phyloP scores from a whole-genome alignment of 2,888 invertebrate species.

The Thymelicus sylvestris region DNA sequence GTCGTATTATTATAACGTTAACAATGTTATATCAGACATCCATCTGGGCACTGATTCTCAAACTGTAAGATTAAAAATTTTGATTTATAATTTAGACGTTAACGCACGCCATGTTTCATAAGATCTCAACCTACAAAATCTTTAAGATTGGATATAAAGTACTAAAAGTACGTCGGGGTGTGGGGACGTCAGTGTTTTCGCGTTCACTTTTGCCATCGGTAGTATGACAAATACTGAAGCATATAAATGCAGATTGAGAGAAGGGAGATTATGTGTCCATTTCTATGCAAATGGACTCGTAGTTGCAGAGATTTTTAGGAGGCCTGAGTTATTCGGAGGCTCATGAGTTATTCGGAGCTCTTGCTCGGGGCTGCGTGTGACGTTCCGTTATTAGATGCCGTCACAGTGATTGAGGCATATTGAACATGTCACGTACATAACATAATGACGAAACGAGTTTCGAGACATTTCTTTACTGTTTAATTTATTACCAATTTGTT shows the following conservation, averaged over 20 bases:
- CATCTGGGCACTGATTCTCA: too few species aligned
- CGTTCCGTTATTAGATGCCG: slow-evolving; percentile 15
- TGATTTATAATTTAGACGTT: too few species aligned
- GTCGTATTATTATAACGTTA: too few species aligned
- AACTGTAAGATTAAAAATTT: too few species aligned
- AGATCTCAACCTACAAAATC: background rate
- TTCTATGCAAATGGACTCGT: slow-evolving; percentile 28
- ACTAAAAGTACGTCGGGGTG: background rate
- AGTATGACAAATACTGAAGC: background rate
- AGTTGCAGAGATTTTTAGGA: slow-evolving; percentile 31
- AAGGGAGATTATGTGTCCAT: slow-evolving; percentile 24
- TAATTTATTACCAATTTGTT: background rate
- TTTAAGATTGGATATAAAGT: background rate
- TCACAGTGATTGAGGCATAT: slow-evolving; percentile 19
- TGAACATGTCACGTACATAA: slow-evolving; percentile 10
- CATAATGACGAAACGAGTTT: background rate
- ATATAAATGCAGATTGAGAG: slow-evolving; percentile 23
- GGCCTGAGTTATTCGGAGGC: background rate
- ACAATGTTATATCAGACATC: too few species aligned
- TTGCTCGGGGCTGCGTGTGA: slow-evolving; percentile 13
- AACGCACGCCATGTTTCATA: too few species aligned
- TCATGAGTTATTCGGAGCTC: slow-evolving; percentile 9
- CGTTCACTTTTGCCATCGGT: background rate
- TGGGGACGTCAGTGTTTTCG: background rate
- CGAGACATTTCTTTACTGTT: background rate